Evolutionary conservation across 2,797 vertebrate genomes (phyloP), one percentile per base, ranked within the genome.

Genomic region (Labroides dimidiatus): DNA sequence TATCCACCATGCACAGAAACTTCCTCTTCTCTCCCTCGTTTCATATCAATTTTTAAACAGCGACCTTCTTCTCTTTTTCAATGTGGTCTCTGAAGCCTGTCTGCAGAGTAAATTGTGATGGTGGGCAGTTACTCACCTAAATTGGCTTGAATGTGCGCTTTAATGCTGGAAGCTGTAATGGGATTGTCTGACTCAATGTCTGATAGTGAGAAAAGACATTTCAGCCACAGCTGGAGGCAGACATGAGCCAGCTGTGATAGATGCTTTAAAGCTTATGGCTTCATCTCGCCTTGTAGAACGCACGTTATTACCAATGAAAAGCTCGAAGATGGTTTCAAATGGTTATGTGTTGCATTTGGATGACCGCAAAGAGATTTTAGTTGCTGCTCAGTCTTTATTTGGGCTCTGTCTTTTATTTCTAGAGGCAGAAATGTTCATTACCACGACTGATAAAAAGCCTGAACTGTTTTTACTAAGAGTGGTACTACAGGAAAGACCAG

Each of bases 141-240:
- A 72, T 59, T 79, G 72, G 62, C 73, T 57, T 51, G 52, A 76
- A 82, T 65, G 78, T 62, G 71, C 7, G 7, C 49, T 65, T 80
- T 66, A 76, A 80, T 55, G 69, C 76, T 69, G 47, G 49, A 61
- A 81, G 70, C 76, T 73, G 42, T 76, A 77, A 80, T 75, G 56
- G 58, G 67, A 82, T 75, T 72, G 77, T 85, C 78, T 78, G 72
- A 64, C 72, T 86, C 62, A 3, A 30, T 30, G 24, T 62, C 67
- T 77, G 78, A 80, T 65, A 70, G 60, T 48, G 67, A 71, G 63
- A 57, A 69, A 63, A 66, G 69, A 78, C 52, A 62, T 79, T 72
- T 60, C 45, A 58, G 57, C 64, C 69, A 37, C 74, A 75, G 74
- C 77, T 80, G 67, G 80, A 68, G 77, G 83, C 45, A 48, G 66